These are phyloP conservation scores for Gallinago undulata DNA, from an alignment of 2,113 vertebrate genomes.

Conservation along the genomic window DNA sequence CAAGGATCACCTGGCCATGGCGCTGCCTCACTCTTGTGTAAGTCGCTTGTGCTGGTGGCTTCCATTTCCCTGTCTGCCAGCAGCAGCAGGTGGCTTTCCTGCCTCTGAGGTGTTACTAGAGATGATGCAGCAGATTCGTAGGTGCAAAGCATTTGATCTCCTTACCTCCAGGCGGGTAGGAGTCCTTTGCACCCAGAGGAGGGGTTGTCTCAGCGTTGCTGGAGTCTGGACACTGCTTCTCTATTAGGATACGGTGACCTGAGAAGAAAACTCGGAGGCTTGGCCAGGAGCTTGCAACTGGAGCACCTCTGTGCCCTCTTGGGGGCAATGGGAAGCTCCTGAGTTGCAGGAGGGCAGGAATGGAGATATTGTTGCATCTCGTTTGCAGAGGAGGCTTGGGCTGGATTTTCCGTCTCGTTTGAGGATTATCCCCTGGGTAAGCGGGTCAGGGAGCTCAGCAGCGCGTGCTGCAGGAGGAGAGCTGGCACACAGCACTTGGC, in stretches of 20 bases:
- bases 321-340: background rate
- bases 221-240: background rate
- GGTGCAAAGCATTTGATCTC: background rate
- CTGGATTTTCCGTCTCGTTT: conserved; percentile 1
- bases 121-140: background rate
- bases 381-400: background rate
- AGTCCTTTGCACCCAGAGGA: background rate
- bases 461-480: background rate
- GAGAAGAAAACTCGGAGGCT: background rate
- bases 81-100: background rate
- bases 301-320: background rate
- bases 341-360: background rate
- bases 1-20: background rate
- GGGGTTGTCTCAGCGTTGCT: fast-evolving
- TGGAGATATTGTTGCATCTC: background rate
- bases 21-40: background rate
- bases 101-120: background rate
- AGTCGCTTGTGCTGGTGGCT: background rate
- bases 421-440: conserved; percentile 12
- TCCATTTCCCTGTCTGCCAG: background rate
- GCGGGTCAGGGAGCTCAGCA: background rate
- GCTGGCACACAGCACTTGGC: background rate
- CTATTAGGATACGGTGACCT: background rate
- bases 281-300: background rate
- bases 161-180: background rate